A percentile compares a stretch with the other conserved stretches of the same genome.
phyloP scores from a whole-genome alignment of 2,113 vertebrate genomes.

The Clarias macrocephalus region DNA sequence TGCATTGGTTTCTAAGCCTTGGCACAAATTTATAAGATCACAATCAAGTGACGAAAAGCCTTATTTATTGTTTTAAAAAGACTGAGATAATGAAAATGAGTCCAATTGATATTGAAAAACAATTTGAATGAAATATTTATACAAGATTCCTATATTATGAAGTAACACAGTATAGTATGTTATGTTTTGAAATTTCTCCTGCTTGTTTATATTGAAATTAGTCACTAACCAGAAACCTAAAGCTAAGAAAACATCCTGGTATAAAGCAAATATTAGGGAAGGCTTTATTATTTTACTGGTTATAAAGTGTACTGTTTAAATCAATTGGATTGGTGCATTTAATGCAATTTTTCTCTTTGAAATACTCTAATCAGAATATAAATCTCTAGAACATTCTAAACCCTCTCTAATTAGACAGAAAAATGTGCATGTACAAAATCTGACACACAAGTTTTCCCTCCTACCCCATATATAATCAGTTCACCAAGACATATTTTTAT shows the following conservation, averaged over 20 bases:
- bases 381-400: neutral
- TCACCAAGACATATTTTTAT: neutral
- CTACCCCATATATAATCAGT: neutral
- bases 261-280: neutral
- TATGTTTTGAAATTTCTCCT: neutral
- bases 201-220: neutral
- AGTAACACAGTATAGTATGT: neutral
- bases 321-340: neutral
- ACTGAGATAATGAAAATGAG: neutral
- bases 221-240: neutral
- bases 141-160: neutral
- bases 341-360: neutral
- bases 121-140: neutral
- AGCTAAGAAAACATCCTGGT: neutral
- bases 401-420: neutral
- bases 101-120: neutral
- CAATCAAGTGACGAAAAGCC: neutral
- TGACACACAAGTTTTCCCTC: neutral
- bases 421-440: neutral
- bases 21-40: neutral
- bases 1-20: neutral
- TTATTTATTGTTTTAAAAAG: neutral
- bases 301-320: neutral
- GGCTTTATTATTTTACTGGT: neutral
- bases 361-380: neutral